Evolutionary conservation across 2,888 invertebrate species (phyloP).

Genomic region (Agrypnus murinus): DNA sequence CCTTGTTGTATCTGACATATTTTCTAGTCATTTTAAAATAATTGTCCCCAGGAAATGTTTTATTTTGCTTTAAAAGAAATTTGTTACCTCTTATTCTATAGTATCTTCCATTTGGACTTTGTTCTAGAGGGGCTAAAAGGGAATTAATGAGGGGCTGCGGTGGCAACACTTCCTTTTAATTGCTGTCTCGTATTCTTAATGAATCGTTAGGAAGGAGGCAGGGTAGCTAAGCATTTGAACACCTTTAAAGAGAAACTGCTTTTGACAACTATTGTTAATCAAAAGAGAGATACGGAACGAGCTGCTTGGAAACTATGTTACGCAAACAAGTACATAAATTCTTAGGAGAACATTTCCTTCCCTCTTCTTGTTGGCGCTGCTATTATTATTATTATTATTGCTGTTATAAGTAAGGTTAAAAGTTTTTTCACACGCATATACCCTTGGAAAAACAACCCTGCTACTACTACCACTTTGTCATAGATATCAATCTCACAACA

Average conservation of each 20-base stretch:
- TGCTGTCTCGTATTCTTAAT: conserved; percentile 53
- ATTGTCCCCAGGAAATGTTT: conserved; percentile 47
- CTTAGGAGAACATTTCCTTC: not conserved
- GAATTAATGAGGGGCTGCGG: conserved; percentile 53
- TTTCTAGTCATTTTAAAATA: conserved; percentile 45
- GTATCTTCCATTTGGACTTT: conserved; percentile 25
- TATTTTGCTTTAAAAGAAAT: conserved; percentile 48
- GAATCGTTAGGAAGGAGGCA: conserved; percentile 51
- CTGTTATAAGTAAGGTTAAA: not conserved
- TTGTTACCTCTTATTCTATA: conserved; percentile 39
- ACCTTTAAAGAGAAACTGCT: conserved; percentile 42
- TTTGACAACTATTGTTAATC: conserved; percentile 52
- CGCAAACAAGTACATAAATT: conserved; percentile 4
- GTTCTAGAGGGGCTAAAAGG: conserved; percentile 32
- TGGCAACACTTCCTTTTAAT: conserved; percentile 53
- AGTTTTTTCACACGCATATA: not conserved
- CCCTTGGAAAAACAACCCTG: conserved; percentile 27
- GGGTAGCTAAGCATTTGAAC: conserved; percentile 48
- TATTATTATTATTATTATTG: too few relatives aligned
- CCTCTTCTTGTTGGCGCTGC: too few relatives aligned
- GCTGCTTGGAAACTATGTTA: conserved; percentile 25
- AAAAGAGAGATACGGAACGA: conserved; percentile 35
- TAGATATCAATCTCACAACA: conserved; percentile 14
- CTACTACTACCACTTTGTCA: conserved; percentile 25
- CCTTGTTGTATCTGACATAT: conserved; percentile 47